Base-by-base conservation (phyloP, 2,888 invertebrate genomes). In the Tipula vernalis region DNA sequence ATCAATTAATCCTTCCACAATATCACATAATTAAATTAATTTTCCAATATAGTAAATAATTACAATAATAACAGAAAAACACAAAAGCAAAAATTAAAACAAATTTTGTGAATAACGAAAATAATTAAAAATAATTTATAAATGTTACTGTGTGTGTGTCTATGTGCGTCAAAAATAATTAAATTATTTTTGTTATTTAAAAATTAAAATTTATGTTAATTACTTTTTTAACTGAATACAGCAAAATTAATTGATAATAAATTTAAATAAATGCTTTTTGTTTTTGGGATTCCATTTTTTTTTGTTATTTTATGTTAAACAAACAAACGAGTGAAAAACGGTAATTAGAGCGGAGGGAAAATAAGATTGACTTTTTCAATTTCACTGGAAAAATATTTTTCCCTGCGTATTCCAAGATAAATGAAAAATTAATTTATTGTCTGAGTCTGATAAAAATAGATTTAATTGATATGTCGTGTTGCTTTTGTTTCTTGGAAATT, bases 141-240 rank as follows among this genome's bases (percentile, higher is more conserved):
- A 12, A 12, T 71, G 28, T 71, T 8, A 5, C 15, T 57, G n/a
- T 57, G 51, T n/a, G 51, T n/a, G 51, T 6, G 15, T 28, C 15
- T 57, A n/a, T 71, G 71, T 28, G 28, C 28, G 28, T 28, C 0
- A n/a, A 71, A 28, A 71, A 71, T 71, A 71, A 71, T 71, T 71
- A 71, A 71, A 71, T 71, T 71, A 71, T 71, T 71, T 71, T 71
- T 71, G 71, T 71, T 71, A 71, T 71, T 71, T 71, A 71, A 71
- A 71, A 71, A 71, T 71, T 71, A 28, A 71, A 71, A 71, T 71
- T 71, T 71, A 71, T 71, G 71, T 71, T 71, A 71, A 71, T 71
- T 71, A 71, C 71, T 28, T 71, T 71, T 71, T 28, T 8, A 28
- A 51, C 15, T 15, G 51, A 51, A 51, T 28, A 28, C 28, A 28